Evolutionary conservation across 2,888 invertebrate genomes (phyloP).

Genomic region (Ophraella communa): DNA sequence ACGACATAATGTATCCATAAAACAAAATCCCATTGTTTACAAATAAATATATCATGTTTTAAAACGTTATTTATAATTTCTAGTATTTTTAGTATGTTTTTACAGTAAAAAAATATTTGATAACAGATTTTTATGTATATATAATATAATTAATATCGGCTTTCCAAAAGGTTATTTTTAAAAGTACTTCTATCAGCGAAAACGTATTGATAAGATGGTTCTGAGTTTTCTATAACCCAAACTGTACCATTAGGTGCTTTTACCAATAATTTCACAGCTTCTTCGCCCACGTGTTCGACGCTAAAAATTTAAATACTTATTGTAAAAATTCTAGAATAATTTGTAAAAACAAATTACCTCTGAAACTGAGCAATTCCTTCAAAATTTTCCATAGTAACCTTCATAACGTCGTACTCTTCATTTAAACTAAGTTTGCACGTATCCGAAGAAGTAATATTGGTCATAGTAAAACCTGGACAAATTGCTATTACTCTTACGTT

Average conservation of each 20-base stretch:
- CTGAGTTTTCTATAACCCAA: slow-evolving; percentile 60
- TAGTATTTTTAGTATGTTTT: neutral
- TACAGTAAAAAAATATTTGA: no score
- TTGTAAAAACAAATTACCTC: no score
- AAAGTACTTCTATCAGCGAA: slow-evolving; percentile 10
- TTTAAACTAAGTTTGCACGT: neutral
- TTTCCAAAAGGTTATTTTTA: neutral
- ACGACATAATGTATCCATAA: no score
- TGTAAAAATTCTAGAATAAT: no score
- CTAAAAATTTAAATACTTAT: slow-evolving; percentile 28
- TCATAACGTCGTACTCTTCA: neutral
- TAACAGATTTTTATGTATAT: neutral
- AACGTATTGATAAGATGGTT: slow-evolving; percentile 51
- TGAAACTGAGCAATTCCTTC: neutral
- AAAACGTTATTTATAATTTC: no score
- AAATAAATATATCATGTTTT: no score
- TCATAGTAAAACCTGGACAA: slow-evolving; percentile 61
- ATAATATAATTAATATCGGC: neutral
- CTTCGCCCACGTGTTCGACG: slow-evolving; percentile 42
- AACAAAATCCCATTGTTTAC: no score
- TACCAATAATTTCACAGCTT: slow-evolving; percentile 46
- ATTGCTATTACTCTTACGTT: slow-evolving; percentile 62
- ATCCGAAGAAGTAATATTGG: slow-evolving; percentile 1
- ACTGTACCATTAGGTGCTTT: slow-evolving; percentile 59
- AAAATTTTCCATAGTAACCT: neutral